Conservation (phyloP, 2,113 vertebrate species). For the Sander lucioperca region DNA sequence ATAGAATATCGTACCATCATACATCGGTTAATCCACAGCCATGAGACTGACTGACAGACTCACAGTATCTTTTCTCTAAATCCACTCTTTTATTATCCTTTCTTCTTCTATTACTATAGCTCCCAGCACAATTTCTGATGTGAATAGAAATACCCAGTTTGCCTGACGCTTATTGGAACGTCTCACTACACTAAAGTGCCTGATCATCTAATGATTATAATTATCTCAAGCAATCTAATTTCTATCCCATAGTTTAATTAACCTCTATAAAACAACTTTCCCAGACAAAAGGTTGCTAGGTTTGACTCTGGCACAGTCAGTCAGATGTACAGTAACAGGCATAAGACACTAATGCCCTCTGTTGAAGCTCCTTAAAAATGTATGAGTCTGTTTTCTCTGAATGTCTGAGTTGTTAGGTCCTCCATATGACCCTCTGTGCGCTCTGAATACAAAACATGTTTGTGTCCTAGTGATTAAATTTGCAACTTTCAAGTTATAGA, state of each 20-base stretch:
- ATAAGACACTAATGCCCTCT: conserved; percentile 26
- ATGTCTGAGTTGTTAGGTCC: conserved; percentile 4
- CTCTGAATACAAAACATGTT: conserved; percentile 4
- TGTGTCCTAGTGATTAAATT: not conserved
- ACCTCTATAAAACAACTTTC: conserved; percentile 13
- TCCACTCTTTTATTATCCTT: not conserved
- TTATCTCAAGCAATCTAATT: not conserved
- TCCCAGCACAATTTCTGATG: conserved; percentile 1
- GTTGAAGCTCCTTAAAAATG: conserved; percentile 61
- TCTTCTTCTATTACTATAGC: not conserved
- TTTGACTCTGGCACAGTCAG: conserved; percentile 9
- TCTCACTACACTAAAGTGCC: conserved; percentile 1
- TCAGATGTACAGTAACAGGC: conserved; percentile 32
- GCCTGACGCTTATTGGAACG: not conserved
- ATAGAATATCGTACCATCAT: conserved; percentile 44
- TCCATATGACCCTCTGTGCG: conserved; percentile 8
- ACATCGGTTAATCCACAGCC: conserved; percentile 21
- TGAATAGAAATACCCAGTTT: conserved; percentile 18
- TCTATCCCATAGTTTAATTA: conserved; percentile 21
- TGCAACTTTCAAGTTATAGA: not conserved
- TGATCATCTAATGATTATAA: conserved; percentile 26
- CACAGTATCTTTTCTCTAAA: conserved; percentile 19
- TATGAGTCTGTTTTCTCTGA: conserved; percentile 54
- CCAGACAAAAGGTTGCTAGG: not conserved
- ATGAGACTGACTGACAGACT: conserved; percentile 36